Base-by-base conservation (phyloP, 2,797 vertebrate genomes). In the Manis pentadactyla region DNA sequence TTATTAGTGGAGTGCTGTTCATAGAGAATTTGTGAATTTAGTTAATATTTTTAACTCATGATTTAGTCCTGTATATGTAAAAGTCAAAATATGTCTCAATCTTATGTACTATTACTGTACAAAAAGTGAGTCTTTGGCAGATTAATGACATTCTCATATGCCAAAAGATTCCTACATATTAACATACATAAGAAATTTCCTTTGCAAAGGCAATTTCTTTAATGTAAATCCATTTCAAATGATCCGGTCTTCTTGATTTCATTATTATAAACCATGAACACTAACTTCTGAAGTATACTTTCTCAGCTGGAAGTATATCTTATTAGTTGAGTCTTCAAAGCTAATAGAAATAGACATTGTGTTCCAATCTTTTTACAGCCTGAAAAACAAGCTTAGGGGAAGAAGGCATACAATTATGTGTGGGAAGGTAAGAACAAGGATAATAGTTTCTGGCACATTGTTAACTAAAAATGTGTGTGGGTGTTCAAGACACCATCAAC, bases 341-440 rank as follows among this genome's bases (percentile, higher is more conserved):
- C n/a, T 97, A 94, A 91, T 90, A 94, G 77, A 94, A 98, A 96
- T 82, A 95, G 94, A 97, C 19, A 66, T 53, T 84, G n/a, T 94
- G 59, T 97, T 95, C 92, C 46, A 85, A 86, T 90, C 90, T 75
- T 86, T 96, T 34, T 31, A 57, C 3, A 3, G 13, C 23, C 0
- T 96, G 87, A 95, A 84, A 97, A 97, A 68, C 37, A 94, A 96
- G 23, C 10, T 93, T 64, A 79, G 0, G 42, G 49, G 84, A 95
- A 63, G 39, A 97, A 96, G 12, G 37, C 68, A 71, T 17, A 14
- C 4, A 68, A 51, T 93, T 37, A 57, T 88, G 31, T 90, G 4
- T 91, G 95, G 57, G 57, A 97, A 95, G 81, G 59, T 92, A 97
- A 89, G 95, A 96, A 86, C 78, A 49, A 12, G 31, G 21, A 4